Evolutionary conservation across 2,888 invertebrate species (phyloP).

Genomic region (Pseudococcus jackbeardsleyi): DNA sequence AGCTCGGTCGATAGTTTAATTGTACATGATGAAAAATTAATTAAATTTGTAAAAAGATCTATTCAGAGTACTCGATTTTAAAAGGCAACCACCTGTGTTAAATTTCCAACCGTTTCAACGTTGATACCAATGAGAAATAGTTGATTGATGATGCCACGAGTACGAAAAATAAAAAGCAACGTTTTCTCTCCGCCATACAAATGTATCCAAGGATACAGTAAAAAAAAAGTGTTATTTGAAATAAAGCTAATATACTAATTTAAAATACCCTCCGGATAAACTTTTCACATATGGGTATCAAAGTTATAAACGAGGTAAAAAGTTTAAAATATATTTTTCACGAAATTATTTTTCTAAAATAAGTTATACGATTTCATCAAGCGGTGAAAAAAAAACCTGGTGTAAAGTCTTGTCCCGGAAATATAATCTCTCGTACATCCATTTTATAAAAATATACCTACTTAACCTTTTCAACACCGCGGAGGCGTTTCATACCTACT

Average conservation of each 20-base stretch:
- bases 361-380: background rate
- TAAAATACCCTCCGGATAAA: background rate
- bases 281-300: constrained; percentile 17
- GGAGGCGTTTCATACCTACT: background rate
- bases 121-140: constrained; percentile 6
- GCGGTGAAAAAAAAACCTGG: background rate
- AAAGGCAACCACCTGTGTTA: constrained; percentile 8
- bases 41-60: constrained; percentile 33
- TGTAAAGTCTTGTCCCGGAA: background rate
- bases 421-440: background rate
- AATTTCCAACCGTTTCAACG: constrained; percentile 16
- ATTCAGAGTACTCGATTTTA: constrained; percentile 9
- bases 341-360: background rate
- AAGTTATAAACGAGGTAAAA: background rate
- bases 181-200: background rate
- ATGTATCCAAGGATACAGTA: background rate
- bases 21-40: constrained; percentile 5
- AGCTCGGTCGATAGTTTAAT: background rate
- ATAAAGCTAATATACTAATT: background rate
- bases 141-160: constrained; percentile 17
- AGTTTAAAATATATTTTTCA: background rate
- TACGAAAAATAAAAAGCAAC: background rate
- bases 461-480: background rate
- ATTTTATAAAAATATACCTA: background rate
- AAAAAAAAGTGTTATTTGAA: constrained; percentile 9